phyloP scores from a whole-genome alignment of 2,113 vertebrate genomes.

The Seriola dumerili region DNA sequence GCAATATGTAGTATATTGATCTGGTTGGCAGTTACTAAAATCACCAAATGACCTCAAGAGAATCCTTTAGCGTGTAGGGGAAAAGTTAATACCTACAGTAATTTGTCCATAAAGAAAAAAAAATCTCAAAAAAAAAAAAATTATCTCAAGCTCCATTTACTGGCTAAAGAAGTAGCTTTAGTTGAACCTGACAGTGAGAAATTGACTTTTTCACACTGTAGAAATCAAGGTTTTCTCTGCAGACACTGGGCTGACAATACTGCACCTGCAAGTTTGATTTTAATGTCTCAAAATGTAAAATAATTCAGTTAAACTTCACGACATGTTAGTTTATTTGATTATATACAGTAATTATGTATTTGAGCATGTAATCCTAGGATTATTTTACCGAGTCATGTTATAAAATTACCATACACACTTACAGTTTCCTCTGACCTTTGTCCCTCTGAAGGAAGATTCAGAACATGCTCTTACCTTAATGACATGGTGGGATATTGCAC shows the following conservation, averaged over 20 bases:
- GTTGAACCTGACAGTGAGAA: background rate
- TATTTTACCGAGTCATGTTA: background rate
- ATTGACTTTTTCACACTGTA: background rate
- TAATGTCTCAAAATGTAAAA: background rate
- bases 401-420: constrained; percentile 35
- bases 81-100: background rate
- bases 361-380: background rate
- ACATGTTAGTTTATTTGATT: background rate
- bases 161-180: too few relatives aligned
- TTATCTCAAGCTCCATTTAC: too few relatives aligned
- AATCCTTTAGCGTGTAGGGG: background rate
- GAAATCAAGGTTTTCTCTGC: background rate
- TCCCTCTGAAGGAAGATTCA: constrained; percentile 29
- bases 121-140: too few relatives aligned
- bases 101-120: too few relatives aligned
- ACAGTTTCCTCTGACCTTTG: constrained; percentile 38
- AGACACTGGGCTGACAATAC: background rate
- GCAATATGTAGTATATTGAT: background rate
- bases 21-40: background rate
- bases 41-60: background rate
- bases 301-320: background rate
- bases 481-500: background rate
- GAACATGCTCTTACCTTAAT: constrained; percentile 70
- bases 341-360: too few relatives aligned
- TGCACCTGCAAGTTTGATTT: background rate